phyloP scores from a whole-genome alignment of 2,797 vertebrate species.

The Argya squamiceps region DNA sequence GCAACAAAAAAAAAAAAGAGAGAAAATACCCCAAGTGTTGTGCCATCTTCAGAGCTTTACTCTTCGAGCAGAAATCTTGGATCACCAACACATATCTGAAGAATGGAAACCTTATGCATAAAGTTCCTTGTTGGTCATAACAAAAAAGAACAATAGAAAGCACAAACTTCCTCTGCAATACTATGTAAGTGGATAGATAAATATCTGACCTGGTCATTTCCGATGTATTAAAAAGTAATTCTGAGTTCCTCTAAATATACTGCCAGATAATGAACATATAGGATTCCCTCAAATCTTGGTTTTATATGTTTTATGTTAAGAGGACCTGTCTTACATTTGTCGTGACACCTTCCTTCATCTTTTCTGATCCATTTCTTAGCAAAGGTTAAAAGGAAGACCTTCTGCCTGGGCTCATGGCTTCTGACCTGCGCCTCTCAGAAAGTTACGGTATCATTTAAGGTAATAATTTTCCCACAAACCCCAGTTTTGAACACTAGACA shows the following conservation, averaged over 20 bases:
- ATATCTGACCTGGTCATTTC: background rate
- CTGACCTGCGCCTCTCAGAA: background rate
- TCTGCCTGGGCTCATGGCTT: background rate
- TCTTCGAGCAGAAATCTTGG: background rate
- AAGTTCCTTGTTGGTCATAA: background rate
- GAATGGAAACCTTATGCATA: background rate
- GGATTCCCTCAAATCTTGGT: background rate
- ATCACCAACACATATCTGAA: background rate
- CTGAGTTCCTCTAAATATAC: background rate
- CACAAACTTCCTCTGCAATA: background rate
- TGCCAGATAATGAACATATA: background rate
- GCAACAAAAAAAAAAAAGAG: background rate
- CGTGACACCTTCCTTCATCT: background rate
- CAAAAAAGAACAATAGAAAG: background rate
- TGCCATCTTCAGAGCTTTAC: background rate
- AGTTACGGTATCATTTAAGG: conserved; percentile 10
- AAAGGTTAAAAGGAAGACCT: conserved; percentile 1
- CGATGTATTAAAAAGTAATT: background rate
- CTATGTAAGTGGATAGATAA: background rate
- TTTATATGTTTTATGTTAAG: background rate
- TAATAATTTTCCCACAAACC: conserved; percentile 47
- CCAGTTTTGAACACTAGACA: background rate
- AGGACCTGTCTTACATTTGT: background rate
- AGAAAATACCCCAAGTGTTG: background rate
- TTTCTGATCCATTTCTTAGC: background rate